Base-by-base conservation (phyloP, 2,797 vertebrate genomes). In the Pelodytes ibericus region DNA sequence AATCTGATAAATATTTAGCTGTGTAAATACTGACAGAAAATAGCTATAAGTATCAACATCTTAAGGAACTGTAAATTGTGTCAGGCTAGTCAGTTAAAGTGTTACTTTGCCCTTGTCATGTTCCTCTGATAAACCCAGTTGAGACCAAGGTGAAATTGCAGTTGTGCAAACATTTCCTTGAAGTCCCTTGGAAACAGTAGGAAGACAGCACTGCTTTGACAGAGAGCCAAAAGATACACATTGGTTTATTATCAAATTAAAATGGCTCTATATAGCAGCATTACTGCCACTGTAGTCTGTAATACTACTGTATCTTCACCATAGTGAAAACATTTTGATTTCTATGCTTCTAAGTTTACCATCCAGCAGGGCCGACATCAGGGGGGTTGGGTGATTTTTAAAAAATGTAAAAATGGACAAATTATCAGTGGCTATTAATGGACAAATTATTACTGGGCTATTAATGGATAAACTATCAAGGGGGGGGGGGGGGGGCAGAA, bases 51-150 rank as follows among this genome's bases (percentile, higher is more conserved):
- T 44, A 3, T 16, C 41, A 44, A 16, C 7, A 31, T 11, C 51
- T 57, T 57, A 31, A 39, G 26, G 31, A 30, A 57, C 31, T 69
- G 13, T 49, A 61, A 44, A 47, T 47, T 30, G 30, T 4, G 36
- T 15, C 13, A 47, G 44, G 27, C 47, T 71, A 27, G 30, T 24
- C 36, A 29, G 18, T 49, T 8, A 20, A 59, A 24, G 30, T 20
- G 20, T 62, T 62, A 24, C 26, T 51, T 72, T 33, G 24, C 39
- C 59, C 59, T 72, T 62, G 70, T 51, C 31, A 22, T 63, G 27
- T 72, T 59, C 56, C 62, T 72, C 30, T 47, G 29, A 18, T n/a
- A 72, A 72, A 72, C 62, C 39, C 59, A 62, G 31, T 72, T 72
- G 31, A 72, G 56, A 72, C 39, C 51, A 63, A 63, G 59, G 44